These are phyloP conservation scores for Calameuta idolon DNA, from an alignment of 2,888 invertebrate species.

Conservation along the genomic window DNA sequence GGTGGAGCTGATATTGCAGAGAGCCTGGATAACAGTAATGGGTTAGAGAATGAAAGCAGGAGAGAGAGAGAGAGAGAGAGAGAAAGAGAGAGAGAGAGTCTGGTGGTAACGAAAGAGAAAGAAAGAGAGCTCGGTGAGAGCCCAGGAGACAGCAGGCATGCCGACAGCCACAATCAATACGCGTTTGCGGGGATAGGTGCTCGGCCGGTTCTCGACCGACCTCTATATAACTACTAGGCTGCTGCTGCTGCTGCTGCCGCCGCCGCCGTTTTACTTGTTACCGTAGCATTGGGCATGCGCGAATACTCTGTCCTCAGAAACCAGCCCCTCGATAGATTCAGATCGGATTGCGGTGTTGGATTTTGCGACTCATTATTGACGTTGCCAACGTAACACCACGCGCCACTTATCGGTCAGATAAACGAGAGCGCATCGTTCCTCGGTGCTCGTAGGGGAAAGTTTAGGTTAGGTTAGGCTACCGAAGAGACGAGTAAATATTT, in stretches of 20 bases:
- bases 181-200: conserved; percentile 51
- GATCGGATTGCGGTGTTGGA: conserved; percentile 12
- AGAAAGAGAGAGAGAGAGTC: not conserved
- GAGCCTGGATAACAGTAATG: not conserved
- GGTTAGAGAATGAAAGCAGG: not conserved
- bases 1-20: not conserved
- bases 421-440: not conserved
- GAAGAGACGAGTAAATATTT: not conserved
- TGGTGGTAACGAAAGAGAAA: not conserved
- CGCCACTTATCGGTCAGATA: conserved; percentile 6
- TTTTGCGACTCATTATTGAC: not conserved
- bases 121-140: conserved; percentile 12
- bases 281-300: not conserved
- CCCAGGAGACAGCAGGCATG: conserved; percentile 12
- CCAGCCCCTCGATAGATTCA: conserved; percentile 13
- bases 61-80: not conserved
- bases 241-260: not conserved
- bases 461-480: not conserved
- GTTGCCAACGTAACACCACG: conserved; percentile 1
- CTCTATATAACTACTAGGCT: not conserved
- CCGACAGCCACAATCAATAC: conserved; percentile 61
- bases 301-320: not conserved
- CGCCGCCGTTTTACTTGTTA: not conserved
- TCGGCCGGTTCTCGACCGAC: conserved; percentile 44
- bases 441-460: not conserved